phyloP scores from a whole-genome alignment of 2,888 invertebrate species.

The Omphaloscelis lunosa region DNA sequence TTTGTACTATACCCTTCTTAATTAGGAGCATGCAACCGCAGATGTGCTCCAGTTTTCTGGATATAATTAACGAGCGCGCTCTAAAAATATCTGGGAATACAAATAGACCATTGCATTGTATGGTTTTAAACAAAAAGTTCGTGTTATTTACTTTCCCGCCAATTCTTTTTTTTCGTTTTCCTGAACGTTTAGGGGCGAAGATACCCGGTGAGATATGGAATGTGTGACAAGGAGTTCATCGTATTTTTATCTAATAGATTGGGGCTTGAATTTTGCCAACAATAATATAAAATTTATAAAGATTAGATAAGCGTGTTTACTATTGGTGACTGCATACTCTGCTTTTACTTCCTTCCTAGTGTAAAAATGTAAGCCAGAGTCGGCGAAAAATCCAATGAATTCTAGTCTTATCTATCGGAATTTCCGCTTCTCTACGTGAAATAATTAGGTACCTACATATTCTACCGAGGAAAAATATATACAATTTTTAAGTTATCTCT shows the following conservation, averaged over 20 bases:
- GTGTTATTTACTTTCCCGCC: constrained; percentile 59
- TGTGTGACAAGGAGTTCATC: constrained; percentile 38
- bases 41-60: constrained; percentile 78
- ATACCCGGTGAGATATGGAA: background rate
- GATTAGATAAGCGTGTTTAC: constrained; percentile 52
- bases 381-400: background rate
- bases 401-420: background rate
- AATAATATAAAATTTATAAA: constrained; percentile 45
- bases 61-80: constrained; percentile 80
- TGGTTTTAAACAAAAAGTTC: constrained; percentile 33
- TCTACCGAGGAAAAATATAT: background rate
- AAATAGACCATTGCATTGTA: constrained; percentile 58
- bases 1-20: constrained; percentile 36
- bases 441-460: background rate
- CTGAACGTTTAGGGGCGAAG: background rate
- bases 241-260: constrained; percentile 59
- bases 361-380: background rate
- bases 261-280: constrained; percentile 23
- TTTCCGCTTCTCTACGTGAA: background rate
- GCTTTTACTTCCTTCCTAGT: constrained; percentile 12
- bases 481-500: background rate
- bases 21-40: constrained; percentile 57
- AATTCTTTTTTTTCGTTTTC: constrained; percentile 16
- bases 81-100: constrained; percentile 75
- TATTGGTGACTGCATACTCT: background rate